Evolutionary conservation across 1,140 invertebrate genomes (phyloP).

Genomic region (Archegozetes longisetosus): DNA sequence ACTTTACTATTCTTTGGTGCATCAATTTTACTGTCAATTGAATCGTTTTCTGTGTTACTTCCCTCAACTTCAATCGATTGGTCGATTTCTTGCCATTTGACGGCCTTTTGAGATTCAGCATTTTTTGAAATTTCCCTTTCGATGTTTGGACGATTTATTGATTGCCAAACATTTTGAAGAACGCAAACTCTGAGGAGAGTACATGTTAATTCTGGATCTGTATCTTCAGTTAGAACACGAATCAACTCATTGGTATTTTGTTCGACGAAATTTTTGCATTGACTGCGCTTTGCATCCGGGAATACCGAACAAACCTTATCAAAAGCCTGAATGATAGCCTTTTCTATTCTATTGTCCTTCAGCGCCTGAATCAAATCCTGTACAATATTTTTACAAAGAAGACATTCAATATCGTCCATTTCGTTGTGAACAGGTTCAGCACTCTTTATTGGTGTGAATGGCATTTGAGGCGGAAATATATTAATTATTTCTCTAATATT

Average conservation of each 20-base stretch:
- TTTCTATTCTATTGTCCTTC: slow-evolving; percentile 18
- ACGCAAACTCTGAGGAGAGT: slow-evolving; percentile 15
- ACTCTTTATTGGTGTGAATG: not conserved
- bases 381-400: slow-evolving; percentile 18
- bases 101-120: not conserved
- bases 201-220: slow-evolving; percentile 15
- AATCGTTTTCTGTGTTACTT: not conserved
- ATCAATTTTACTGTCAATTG: not conserved
- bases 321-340: slow-evolving; percentile 15
- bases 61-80: not conserved
- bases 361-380: slow-evolving; percentile 8
- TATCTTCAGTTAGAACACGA: slow-evolving; percentile 10
- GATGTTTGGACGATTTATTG: not conserved
- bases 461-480: slow-evolving; percentile 2
- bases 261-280: slow-evolving; percentile 13
- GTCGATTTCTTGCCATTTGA: not conserved
- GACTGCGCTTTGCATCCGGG: not conserved
- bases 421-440: not conserved
- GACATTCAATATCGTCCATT: slow-evolving; percentile 11
- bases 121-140: not conserved
- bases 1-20: not conserved
- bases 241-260: slow-evolving; percentile 16
- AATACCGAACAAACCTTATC: slow-evolving; percentile 16
- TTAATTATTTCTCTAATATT: slow-evolving; percentile 2
- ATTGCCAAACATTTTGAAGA: not conserved